Conservation (phyloP, 2,113 vertebrate genomes). For the Rhea pennata region DNA sequence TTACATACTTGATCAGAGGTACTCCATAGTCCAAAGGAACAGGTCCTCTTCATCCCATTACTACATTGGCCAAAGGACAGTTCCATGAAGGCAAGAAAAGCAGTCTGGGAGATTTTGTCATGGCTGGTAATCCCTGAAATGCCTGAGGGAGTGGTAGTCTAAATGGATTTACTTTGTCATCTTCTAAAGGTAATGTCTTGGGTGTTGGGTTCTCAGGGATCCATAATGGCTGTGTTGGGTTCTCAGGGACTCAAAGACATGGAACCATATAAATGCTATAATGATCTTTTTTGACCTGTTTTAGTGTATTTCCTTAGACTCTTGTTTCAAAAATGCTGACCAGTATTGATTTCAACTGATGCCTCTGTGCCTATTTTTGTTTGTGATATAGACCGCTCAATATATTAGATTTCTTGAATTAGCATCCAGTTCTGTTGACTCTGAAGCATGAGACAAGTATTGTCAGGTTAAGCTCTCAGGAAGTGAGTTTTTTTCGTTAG, state of each 20-base stretch:
- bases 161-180: not conserved
- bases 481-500: not conserved
- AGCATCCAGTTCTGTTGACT: not conserved
- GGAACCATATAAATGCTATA: not conserved
- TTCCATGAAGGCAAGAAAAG: not conserved
- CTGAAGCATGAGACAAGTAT: not conserved
- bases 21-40: not conserved
- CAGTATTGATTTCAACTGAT: not conserved
- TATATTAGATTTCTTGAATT: not conserved
- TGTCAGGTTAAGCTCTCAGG: fast-evolving
- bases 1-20: not conserved
- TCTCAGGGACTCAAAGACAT: not conserved
- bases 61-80: not conserved
- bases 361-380: not conserved
- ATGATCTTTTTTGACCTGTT: not conserved
- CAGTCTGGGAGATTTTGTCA: not conserved
- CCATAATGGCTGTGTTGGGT: too few relatives aligned
- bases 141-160: not conserved
- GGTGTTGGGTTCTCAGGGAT: too few relatives aligned
- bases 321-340: not conserved
- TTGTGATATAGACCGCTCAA: not conserved
- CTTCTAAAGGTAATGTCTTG: not conserved
- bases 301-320: not conserved
- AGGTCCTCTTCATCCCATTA: not conserved
- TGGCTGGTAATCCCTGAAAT: not conserved